phyloP scores from a whole-genome alignment of 2,797 vertebrate species.

The Cyprinodon diabolis region DNA sequence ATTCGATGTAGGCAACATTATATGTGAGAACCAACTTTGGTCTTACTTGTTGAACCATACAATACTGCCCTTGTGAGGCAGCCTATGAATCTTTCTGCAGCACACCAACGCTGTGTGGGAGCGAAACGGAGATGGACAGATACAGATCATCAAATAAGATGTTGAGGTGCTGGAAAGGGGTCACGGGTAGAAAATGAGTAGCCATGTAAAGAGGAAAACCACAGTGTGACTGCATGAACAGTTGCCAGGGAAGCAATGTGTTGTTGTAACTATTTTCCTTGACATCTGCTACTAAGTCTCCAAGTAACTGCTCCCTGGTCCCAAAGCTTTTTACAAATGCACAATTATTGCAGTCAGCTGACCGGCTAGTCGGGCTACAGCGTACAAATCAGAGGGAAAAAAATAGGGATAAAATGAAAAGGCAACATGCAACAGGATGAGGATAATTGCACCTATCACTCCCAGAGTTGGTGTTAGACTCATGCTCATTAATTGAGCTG shows the following conservation, averaged over 20 bases:
- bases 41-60: slow-evolving; percentile 35
- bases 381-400: slow-evolving; percentile 29
- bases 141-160: slow-evolving; percentile 60
- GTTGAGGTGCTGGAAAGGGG: slow-evolving; percentile 56
- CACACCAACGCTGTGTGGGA: slow-evolving; percentile 64
- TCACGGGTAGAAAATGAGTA: slow-evolving; percentile 56
- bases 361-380: slow-evolving; percentile 36
- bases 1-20: background rate
- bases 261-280: slow-evolving; percentile 64
- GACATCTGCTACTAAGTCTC: slow-evolving; percentile 75
- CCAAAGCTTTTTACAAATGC: slow-evolving; percentile 68
- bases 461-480: slow-evolving; percentile 66
- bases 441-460: slow-evolving; percentile 69
- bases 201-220: slow-evolving; percentile 27
- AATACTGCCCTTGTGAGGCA: slow-evolving; percentile 17
- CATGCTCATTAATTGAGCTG: slow-evolving; percentile 76
- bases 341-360: slow-evolving; percentile 73
- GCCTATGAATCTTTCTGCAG: slow-evolving; percentile 46
- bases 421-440: slow-evolving; percentile 47
- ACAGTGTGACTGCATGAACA: slow-evolving; percentile 27
- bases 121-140: slow-evolving; percentile 57
- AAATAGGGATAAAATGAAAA: slow-evolving; percentile 22
- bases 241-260: slow-evolving; percentile 68
- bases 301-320: slow-evolving; percentile 65
- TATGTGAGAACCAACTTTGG: slow-evolving; percentile 16